Conservation (phyloP, 2,797 vertebrate genomes). For the Pangasius macronema region DNA sequence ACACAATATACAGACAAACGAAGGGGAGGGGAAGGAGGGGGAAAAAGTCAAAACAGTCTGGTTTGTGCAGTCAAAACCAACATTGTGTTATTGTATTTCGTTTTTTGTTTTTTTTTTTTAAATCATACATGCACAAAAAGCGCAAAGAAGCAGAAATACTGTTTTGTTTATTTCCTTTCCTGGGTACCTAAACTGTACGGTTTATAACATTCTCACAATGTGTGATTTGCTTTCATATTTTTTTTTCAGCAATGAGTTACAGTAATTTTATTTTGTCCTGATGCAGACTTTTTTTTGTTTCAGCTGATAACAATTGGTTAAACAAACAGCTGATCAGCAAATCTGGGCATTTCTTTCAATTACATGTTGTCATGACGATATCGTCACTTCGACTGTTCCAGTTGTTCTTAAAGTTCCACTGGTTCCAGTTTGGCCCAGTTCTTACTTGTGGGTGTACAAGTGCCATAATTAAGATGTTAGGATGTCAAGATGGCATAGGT, state of each 20-base stretch:
- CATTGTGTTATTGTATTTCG: constrained; percentile 5
- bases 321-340: background rate
- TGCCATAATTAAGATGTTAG: background rate
- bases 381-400: background rate
- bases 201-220: background rate
- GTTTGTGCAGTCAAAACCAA: constrained; percentile 18
- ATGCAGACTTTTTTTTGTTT: background rate
- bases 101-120: background rate
- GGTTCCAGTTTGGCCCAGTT: background rate
- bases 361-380: background rate
- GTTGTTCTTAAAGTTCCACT: background rate
- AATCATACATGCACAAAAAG: background rate
- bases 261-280: background rate
- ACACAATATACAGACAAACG: constrained; percentile 54
- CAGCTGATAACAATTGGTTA: background rate
- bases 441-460: background rate
- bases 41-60: background rate
- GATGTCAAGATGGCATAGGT: background rate
- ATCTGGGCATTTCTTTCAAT: background rate
- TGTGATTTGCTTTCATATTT: background rate
- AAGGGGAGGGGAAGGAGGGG: background rate
- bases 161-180: background rate
- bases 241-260: background rate
- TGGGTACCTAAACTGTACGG: background rate
- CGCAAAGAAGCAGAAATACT: background rate